Evolutionary conservation across 2,797 vertebrate species (phyloP).

Genomic region (Spheniscus humboldti): DNA sequence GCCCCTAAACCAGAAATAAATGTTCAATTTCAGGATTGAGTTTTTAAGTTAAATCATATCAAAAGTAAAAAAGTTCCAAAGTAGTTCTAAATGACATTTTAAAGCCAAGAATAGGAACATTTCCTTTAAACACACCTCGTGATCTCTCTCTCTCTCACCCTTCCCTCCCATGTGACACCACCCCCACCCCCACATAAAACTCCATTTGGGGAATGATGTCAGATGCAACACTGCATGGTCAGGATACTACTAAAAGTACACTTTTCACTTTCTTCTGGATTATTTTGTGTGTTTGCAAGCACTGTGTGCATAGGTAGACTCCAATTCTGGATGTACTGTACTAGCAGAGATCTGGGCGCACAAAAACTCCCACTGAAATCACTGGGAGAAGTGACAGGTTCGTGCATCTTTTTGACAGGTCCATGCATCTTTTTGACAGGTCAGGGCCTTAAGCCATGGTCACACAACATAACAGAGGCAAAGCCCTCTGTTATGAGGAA

Average conservation of each 20-base stretch:
- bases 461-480: rapidly evolving
- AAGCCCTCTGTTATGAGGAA: not conserved
- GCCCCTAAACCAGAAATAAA: not conserved
- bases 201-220: not conserved
- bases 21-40: not conserved
- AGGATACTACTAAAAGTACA: not conserved
- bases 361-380: not conserved
- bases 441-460: not conserved
- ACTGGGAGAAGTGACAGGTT: not conserved
- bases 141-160: not conserved
- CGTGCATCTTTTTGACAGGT: not conserved
- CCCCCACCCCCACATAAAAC: not conserved
- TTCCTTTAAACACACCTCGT: not conserved
- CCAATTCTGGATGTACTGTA: not conserved
- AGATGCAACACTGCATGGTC: not conserved
- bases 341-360: not conserved
- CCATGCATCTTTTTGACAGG: not conserved
- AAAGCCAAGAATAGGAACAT: not conserved
- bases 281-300: not conserved
- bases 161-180: not conserved
- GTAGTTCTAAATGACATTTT: not conserved
- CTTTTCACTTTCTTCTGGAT: not conserved
- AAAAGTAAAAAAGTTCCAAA: not conserved
- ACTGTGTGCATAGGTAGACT: not conserved
- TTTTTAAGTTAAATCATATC: not conserved